phyloP scores from a whole-genome alignment of 2,797 vertebrate species.

The Gobio occitaniae region DNA sequence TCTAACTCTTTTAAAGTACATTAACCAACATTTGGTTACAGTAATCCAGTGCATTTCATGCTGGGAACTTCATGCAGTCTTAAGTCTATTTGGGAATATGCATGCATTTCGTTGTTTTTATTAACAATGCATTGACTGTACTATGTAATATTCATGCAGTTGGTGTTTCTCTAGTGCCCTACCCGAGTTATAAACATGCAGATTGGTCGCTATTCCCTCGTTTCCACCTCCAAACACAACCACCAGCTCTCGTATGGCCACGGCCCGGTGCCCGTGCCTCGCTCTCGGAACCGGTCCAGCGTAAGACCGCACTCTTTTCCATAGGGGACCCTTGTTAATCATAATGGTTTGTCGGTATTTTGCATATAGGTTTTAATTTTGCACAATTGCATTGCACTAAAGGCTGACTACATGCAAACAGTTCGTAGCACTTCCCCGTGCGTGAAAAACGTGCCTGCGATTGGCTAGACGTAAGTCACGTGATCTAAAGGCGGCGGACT shows the following conservation, averaged over 20 bases:
- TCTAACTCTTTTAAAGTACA: neutral
- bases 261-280: slow-evolving; percentile 94
- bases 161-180: slow-evolving; percentile 5
- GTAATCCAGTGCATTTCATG: neutral
- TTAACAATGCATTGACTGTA: neutral
- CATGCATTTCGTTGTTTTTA: neutral
- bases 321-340: slow-evolving; percentile 70
- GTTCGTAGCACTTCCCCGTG: slow-evolving; percentile 7
- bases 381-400: neutral
- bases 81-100: neutral
- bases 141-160: neutral
- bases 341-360: slow-evolving; percentile 38
- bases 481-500: neutral
- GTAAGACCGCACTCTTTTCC: slow-evolving; percentile 88
- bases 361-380: neutral
- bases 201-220: slow-evolving; percentile 93
- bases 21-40: neutral
- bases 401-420: neutral
- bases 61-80: neutral
- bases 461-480: neutral
- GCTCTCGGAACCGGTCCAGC: slow-evolving; percentile 90
- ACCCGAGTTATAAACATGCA: slow-evolving; percentile 98
- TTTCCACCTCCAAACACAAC: slow-evolving; percentile 97
- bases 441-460: neutral
- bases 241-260: slow-evolving; percentile 89